Evolutionary conservation across 37 sponge, comb jelly and placozoan species (phyloP), one percentile per base, ranked within the genome.

Genomic region (Dysidea cf. avara): DNA sequence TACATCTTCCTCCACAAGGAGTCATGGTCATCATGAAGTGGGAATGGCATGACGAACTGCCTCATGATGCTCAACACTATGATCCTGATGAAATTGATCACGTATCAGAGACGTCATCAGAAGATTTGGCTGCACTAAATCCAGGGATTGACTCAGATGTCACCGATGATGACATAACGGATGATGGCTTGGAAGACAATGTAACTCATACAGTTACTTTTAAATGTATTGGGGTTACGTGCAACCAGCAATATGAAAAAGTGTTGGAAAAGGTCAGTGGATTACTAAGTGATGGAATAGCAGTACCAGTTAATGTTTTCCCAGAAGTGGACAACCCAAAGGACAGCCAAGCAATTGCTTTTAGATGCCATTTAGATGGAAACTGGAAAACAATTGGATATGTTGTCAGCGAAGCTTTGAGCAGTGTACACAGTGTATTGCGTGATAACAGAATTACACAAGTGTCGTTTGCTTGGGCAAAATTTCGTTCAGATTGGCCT

Each of bases 371-470:
- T 22, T 0, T 67, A 2, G 47, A 67, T 78, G 69, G 50, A 34
- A 37, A 79, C 47, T 79, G 80, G 80, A 2, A 79, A 17, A 79
- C 32, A 48, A 79, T 79, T 34, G 71, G 80, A 9, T 79, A 79
- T 59, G 30, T 79, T 33, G 80, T 79, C 18, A 56, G 62, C 21
- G 70, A 79, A 43, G 18, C 26, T 16, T 36, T 79, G 9, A 60
- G 66, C 29, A 33, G 57, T 21, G 60, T 69, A 20, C 80, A 79
- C 52, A 32, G 0, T 18, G 52, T 57, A 3, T 13, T 77, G 35
- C 29, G 0, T 35, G 32, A 29, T 0, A 18, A 38, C 7, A 9
- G 16, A 67, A 68, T 79, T 17, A 24, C 20, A 3, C 0, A 17
- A 16, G 71, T 79, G 17, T 43, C 46, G 9, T 67, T 79, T 24